Base-by-base conservation (phyloP, 2,113 vertebrate genomes). In the Solenodon paradoxus region DNA sequence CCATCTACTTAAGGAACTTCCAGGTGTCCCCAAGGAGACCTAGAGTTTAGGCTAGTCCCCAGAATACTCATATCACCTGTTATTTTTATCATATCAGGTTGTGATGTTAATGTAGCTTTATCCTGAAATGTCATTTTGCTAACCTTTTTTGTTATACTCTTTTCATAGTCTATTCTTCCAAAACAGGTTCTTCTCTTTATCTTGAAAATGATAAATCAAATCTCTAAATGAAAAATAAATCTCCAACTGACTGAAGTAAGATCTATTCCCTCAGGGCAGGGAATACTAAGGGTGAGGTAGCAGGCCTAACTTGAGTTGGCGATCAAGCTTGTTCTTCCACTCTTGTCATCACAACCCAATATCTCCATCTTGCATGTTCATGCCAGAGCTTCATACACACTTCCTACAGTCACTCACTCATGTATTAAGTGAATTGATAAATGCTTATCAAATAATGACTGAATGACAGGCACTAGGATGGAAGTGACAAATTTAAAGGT, bases 181-280 rank as follows among this genome's bases (percentile, higher is more conserved):
- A 85, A 66, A 51, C 74, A 68, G 57, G 74, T 53, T 85, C 38
- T 85, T 2, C 7, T 59, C 24, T 78, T 85, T 85, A 74, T 81
- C 66, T 47, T 49, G n/a, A 78, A 45, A 30, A 53, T 12, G 69
- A 24, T 80, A 79, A 79, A 69, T 5, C 42, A 10, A 88, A 71
- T 66, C 9, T 79, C 51, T 80, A 94, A 35, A 49, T 72, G 47
- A 79, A 61, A 74, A 93, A 53, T 32, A 92, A 72, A 84, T 75
- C 7, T 86, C 42, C 35, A 51, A 32, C 15, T 68, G 26, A 16
- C 7, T 84, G n/a, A n/a, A n/a, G n/a, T n/a, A n/a, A n/a, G n/a
- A n/a, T n/a, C n/a, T n/a, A n/a, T n/a, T n/a, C 57, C 38, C 49
- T 7, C 11, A 68, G 45, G 5, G 2, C 4, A 64, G 10, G 11